Evolutionary conservation across 2,888 invertebrate genomes (phyloP).

Genomic region (Elysia crispata): DNA sequence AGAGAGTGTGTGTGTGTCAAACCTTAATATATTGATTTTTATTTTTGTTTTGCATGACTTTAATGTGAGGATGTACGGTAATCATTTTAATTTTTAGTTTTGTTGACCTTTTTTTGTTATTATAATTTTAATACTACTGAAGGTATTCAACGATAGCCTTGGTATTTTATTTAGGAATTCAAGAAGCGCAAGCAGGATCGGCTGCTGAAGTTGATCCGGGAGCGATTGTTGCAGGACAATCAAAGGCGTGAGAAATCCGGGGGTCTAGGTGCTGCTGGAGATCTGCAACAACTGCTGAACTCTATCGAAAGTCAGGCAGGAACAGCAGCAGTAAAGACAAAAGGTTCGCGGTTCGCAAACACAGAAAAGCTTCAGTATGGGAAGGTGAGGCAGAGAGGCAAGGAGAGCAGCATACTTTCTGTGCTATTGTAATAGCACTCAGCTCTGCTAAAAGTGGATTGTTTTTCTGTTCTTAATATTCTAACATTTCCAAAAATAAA

Average conservation of each 20-base stretch:
- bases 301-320: slow-evolving; percentile 63
- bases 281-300: slow-evolving; percentile 67
- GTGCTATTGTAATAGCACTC: too few species aligned
- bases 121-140: not conserved
- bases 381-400: slow-evolving; percentile 64
- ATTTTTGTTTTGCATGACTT: too few species aligned
- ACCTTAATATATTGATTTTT: too few species aligned
- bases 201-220: slow-evolving; percentile 72
- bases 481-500: too few species aligned
- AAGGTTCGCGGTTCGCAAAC: slow-evolving; percentile 76
- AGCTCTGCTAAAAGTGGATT: too few species aligned
- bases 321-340: slow-evolving; percentile 61
- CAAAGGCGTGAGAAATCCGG: slow-evolving; percentile 59
- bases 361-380: slow-evolving; percentile 77
- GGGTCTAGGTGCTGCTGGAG: slow-evolving; percentile 57
- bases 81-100: not conserved
- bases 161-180: slow-evolving; percentile 68
- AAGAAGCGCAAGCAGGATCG: slow-evolving; percentile 69
- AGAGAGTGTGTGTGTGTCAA: too few species aligned
- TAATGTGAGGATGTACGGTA: too few species aligned
- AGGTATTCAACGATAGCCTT: not conserved
- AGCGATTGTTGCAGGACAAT: slow-evolving; percentile 70
- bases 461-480: too few species aligned
- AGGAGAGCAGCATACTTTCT: too few species aligned
- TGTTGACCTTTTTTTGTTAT: too few species aligned